phyloP scores from a whole-genome alignment of 2,797 vertebrate species.

The Tokudaia muenninki region DNA sequence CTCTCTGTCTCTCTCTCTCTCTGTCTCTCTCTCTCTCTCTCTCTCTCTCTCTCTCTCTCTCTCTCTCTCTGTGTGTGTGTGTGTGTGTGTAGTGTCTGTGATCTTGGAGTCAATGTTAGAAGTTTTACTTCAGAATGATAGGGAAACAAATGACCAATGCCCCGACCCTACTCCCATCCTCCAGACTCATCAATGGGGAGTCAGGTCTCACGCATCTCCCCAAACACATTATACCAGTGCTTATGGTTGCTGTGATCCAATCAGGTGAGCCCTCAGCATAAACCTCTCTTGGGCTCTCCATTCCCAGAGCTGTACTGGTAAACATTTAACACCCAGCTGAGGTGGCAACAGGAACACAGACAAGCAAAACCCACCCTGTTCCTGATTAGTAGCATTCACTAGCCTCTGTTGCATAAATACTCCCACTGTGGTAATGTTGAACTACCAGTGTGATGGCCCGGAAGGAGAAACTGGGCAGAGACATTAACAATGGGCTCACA shows the following conservation, averaged over 20 bases:
- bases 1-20: not conserved
- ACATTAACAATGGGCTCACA: not conserved
- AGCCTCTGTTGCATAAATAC: not conserved
- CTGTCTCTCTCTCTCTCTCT: not conserved
- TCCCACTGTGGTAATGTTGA: not conserved
- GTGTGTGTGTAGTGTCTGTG: no score
- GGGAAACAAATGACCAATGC: not conserved
- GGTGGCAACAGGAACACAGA: accelerated
- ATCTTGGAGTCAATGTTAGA: not conserved
- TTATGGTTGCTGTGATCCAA: not conserved
- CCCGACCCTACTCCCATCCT: accelerated
- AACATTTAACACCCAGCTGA: not conserved
- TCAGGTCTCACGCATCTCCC: accelerated
- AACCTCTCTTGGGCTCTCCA: not conserved
- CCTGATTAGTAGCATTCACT: accelerated
- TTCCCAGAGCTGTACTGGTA: not conserved
- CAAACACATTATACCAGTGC: accelerated
- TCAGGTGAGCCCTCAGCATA: not conserved
- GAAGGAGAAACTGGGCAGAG: not conserved
- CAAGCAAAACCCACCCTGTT: no score
- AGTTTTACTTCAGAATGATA: not conserved
- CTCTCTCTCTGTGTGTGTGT: not conserved
- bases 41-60: not conserved
- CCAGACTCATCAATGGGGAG: not conserved
- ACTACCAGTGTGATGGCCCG: not conserved